These are phyloP conservation scores for Steatornis caripensis DNA, from an alignment of 2,113 vertebrate species.

Conservation along the genomic window DNA sequence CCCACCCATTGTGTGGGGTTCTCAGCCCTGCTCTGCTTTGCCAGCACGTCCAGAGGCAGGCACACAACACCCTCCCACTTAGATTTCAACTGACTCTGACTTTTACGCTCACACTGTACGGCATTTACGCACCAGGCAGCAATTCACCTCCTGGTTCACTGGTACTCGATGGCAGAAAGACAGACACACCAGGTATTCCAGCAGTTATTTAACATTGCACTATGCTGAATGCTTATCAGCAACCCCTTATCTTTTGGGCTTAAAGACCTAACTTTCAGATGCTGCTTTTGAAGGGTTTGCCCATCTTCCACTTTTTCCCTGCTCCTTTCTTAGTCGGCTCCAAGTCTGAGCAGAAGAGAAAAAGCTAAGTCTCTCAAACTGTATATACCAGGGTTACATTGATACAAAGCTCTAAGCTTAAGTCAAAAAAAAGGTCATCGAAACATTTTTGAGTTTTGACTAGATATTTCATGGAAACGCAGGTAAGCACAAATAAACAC, in stretches of 20 bases:
- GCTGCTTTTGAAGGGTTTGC: not conserved
- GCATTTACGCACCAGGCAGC: not conserved
- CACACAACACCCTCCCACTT: not conserved
- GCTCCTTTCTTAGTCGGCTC: not conserved
- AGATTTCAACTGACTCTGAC: not conserved
- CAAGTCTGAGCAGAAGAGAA: not conserved
- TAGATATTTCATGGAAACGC: not conserved
- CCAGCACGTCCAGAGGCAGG: not conserved
- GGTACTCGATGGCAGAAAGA: not conserved
- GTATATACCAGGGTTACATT: fast-evolving
- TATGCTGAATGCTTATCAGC: not conserved
- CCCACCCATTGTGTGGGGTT: not conserved
- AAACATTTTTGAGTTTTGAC: not conserved
- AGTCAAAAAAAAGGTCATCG: not conserved
- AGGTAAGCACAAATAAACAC: not conserved
- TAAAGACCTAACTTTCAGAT: not conserved
- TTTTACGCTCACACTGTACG: not conserved
- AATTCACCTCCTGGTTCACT: not conserved
- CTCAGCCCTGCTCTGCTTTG: not conserved
- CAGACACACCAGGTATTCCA: not conserved
- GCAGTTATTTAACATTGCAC: not conserved
- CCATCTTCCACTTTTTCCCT: not conserved
- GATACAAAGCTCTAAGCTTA: not conserved
- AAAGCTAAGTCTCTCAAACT: not conserved
- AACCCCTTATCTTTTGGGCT: not conserved